Evolutionary conservation across 1,140 invertebrate genomes (phyloP).

Genomic region (Calycopis cecrops): DNA sequence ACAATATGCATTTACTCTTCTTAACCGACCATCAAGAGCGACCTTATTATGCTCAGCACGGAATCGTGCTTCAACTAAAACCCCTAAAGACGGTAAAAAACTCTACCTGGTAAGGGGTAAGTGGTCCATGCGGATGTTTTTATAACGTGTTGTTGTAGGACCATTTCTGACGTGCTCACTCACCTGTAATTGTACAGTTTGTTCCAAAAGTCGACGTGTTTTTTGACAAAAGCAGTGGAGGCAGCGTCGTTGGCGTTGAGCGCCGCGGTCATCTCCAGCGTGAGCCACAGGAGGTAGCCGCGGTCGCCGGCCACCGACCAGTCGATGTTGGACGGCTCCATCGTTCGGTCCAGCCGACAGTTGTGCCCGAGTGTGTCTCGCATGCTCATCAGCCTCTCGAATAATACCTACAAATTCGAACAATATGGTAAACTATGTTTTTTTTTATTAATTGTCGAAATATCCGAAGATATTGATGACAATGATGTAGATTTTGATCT

Average conservation of each 20-base stretch:
- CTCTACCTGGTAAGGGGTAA: too few relatives aligned
- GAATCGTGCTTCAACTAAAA: too few relatives aligned
- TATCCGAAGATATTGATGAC: too few relatives aligned
- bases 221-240: slow-evolving; percentile 79
- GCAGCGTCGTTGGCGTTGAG: slow-evolving; percentile 83
- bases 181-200: slow-evolving; percentile 83
- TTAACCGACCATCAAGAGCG: too few relatives aligned
- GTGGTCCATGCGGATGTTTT: too few relatives aligned
- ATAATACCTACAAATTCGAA: slow-evolving; percentile 75
- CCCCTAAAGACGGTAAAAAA: too few relatives aligned
- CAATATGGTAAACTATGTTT: too few relatives aligned
- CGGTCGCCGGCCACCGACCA: slow-evolving; percentile 81
- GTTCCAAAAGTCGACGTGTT: slow-evolving; percentile 87
- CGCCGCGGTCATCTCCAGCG: slow-evolving; percentile 85
- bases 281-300: slow-evolving; percentile 87
- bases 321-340: slow-evolving; percentile 81
- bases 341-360: slow-evolving; percentile 47
- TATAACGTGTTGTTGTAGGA: too few relatives aligned
- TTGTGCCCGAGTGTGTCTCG: slow-evolving; percentile 65
- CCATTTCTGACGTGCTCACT: background rate
- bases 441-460: too few relatives aligned
- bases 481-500: too few relatives aligned
- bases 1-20: too few relatives aligned
- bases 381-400: slow-evolving; percentile 85
- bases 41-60: too few relatives aligned